These are phyloP conservation scores for Hylaeus volcanicus DNA, from an alignment of 1,140 invertebrate genomes.

Conservation along the genomic window DNA sequence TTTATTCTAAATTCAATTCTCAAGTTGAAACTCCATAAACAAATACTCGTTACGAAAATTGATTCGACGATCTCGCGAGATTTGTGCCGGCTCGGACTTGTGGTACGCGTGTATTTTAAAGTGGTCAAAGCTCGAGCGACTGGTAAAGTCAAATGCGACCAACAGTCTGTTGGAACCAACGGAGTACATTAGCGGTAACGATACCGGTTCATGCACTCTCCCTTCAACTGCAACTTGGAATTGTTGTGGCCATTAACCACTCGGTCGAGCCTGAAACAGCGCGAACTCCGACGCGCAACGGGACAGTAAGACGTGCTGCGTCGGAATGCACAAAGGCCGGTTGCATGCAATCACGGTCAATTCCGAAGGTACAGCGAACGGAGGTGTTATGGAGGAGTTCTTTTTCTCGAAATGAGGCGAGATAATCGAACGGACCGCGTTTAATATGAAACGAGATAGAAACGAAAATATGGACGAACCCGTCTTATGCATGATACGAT, in stretches of 20 bases:
- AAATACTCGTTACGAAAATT: too few relatives aligned
- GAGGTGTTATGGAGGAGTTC: too few relatives aligned
- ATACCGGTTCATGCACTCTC: slow-evolving; percentile 6
- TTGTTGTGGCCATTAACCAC: slow-evolving; percentile 36
- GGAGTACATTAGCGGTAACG: slow-evolving; percentile 26
- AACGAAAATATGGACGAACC: too few relatives aligned
- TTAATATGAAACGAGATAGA: not conserved
- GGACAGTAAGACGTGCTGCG: slow-evolving; percentile 16
- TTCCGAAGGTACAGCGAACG: not conserved
- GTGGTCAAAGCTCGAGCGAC: not conserved
- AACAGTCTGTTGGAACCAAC: not conserved
- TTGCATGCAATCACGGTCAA: not conserved
- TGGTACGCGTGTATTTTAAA: too few relatives aligned
- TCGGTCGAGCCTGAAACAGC: slow-evolving; percentile 27
- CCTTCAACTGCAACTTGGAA: slow-evolving; percentile 24
- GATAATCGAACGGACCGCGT: not conserved
- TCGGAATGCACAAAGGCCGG: not conserved
- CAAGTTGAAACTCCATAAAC: too few relatives aligned
- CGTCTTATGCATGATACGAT: too few relatives aligned
- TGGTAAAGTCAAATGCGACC: not conserved
- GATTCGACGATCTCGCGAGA: too few relatives aligned
- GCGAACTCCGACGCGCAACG: slow-evolving; percentile 19
- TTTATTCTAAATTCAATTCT: too few relatives aligned
- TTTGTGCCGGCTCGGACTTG: too few relatives aligned
- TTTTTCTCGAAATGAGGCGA: not conserved